A percentile compares a stretch with the other conserved stretches of the same genome.
Evolutionary conservation across 1,140 invertebrate genomes (phyloP).

Genomic region (Philopotamus ludificatus): DNA sequence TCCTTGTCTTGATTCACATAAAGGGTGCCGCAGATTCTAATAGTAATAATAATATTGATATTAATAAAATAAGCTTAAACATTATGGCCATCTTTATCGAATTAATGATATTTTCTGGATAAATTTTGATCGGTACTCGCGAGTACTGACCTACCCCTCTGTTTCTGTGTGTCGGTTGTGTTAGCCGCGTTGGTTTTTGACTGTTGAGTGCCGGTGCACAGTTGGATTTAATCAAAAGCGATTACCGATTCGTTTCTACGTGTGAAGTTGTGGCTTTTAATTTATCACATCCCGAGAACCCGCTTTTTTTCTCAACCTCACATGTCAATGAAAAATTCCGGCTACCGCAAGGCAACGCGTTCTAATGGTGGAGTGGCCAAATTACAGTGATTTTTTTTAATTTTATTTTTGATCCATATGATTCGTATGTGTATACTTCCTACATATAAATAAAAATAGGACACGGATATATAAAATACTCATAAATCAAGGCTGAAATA

Average conservation of each 20-base stretch:
- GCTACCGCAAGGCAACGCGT: neutral
- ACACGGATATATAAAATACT: too few species aligned
- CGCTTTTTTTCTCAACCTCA: neutral
- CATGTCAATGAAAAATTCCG: conserved; percentile 8
- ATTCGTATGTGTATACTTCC: too few species aligned
- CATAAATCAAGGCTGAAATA: too few species aligned
- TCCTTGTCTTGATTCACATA: too few species aligned
- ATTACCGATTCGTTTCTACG: conserved; percentile 31
- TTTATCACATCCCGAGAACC: conserved; percentile 10
- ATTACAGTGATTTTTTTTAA: neutral
- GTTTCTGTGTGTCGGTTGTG: conserved; percentile 13
- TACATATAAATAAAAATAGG: too few species aligned
- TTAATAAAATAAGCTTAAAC: too few species aligned
- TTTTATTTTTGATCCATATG: too few species aligned
- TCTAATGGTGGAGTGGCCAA: neutral
- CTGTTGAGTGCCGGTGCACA: neutral
- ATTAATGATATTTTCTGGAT: too few species aligned
- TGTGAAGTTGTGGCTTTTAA: conserved; percentile 27
- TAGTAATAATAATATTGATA: too few species aligned
- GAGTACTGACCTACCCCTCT: conserved; percentile 23
- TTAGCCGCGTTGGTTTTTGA: neutral
- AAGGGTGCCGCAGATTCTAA: too few species aligned
- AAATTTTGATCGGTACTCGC: too few species aligned
- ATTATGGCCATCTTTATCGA: too few species aligned
- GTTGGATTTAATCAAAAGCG: conserved; percentile 29